Percentiles rank a stretch among this genome's conserved stretches.
These are phyloP conservation scores for Macropus fuliginosus DNA, from an alignment of 2,797 vertebrate genomes.

Conservation along the genomic window DNA sequence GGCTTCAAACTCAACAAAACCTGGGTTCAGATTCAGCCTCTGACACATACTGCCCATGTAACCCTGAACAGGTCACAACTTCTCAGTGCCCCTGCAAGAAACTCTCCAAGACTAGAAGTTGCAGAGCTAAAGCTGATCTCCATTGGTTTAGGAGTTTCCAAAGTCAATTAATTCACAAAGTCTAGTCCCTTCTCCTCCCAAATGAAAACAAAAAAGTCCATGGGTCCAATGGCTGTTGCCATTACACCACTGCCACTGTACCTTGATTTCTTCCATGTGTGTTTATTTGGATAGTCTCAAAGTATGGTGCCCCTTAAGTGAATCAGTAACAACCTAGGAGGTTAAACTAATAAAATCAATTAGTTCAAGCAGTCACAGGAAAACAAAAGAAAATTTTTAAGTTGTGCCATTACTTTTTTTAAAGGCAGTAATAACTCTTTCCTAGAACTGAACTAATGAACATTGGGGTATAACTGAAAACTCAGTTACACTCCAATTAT, in stretches of 20 bases:
- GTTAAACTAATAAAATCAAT: constrained; percentile 62
- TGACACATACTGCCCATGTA: background rate
- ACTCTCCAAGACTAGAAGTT: background rate
- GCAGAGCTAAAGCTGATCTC: background rate
- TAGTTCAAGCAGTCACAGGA: constrained; percentile 35
- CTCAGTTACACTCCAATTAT: constrained; percentile 34
- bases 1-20: background rate
- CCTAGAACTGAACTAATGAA: constrained; percentile 49
- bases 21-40: background rate
- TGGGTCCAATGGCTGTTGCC: background rate
- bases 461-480: constrained; percentile 46
- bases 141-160: background rate
- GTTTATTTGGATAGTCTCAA: background rate
- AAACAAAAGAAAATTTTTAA: constrained; percentile 58
- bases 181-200: background rate
- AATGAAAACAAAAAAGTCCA: background rate
- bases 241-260: background rate
- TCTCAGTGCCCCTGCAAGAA: background rate
- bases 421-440: constrained; percentile 63
- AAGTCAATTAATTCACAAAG: background rate
- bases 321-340: constrained; percentile 10
- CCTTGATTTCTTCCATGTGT: constrained; percentile 18
- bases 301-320: background rate
- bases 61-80: background rate
- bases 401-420: constrained; percentile 58